phyloP scores from a whole-genome alignment of 92 coral and sea anemone genomes.

The Phenganax stokvisi region DNA sequence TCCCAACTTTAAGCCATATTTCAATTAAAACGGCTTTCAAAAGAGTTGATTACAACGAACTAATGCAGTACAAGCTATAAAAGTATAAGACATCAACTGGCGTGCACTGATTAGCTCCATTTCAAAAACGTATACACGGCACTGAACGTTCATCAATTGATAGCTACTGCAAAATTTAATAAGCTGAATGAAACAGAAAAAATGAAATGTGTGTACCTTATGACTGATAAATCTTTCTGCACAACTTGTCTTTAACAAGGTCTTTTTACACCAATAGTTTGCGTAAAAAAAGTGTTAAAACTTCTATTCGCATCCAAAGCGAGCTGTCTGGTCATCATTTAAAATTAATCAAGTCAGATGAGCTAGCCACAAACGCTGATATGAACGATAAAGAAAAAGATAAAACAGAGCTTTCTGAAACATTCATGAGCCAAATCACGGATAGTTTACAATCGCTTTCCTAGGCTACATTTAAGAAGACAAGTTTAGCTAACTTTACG shows the following conservation, averaged over 20 bases:
- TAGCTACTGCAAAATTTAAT: slow-evolving; percentile 11
- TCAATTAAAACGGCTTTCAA: neutral
- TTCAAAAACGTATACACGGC: neutral
- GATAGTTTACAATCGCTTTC: neutral
- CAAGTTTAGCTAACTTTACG: too few relatives aligned
- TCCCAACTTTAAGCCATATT: too few relatives aligned
- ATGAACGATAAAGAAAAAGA: slow-evolving; percentile 19
- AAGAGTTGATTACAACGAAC: neutral
- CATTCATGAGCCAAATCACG: slow-evolving; percentile 20
- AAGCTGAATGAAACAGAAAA: neutral
- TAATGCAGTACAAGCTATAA: neutral
- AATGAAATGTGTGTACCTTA: neutral
- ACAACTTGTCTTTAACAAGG: neutral
- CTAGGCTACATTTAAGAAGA: too few relatives aligned
- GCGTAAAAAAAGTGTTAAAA: slow-evolving; percentile 9
- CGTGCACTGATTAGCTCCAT: neutral
- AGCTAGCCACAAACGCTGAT: slow-evolving; percentile 27
- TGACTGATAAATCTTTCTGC: neutral
- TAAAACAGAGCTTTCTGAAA: slow-evolving; percentile 11
- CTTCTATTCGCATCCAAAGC: slow-evolving; percentile 8
- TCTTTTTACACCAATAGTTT: neutral
- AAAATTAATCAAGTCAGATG: slow-evolving; percentile 32
- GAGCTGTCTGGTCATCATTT: slow-evolving; percentile 4
- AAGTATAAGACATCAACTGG: neutral
- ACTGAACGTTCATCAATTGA: slow-evolving; percentile 9